Conservation (phyloP, 2,888 invertebrate species). For the Polyommatus icarus region DNA sequence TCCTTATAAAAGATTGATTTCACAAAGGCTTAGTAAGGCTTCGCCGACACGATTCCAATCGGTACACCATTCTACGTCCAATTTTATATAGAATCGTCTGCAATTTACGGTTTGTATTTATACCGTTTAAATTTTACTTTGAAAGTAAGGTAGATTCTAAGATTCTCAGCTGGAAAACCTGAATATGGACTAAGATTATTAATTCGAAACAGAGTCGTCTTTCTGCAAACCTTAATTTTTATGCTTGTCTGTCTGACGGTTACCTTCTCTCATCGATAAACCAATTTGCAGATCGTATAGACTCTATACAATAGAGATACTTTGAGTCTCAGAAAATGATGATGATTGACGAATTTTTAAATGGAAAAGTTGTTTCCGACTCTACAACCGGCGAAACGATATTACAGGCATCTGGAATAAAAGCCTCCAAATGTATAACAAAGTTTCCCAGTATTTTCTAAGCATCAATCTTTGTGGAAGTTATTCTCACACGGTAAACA, state of each 20-base stretch:
- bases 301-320: too few relatives aligned
- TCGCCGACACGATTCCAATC: conserved; percentile 46
- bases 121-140: background rate
- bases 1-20: conserved; percentile 58
- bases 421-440: background rate
- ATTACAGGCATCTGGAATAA: background rate
- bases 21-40: conserved; percentile 54
- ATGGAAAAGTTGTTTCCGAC: too few relatives aligned
- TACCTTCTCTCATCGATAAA: too few relatives aligned
- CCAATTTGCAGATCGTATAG: too few relatives aligned
- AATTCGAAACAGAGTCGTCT: too few relatives aligned
- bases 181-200: background rate
- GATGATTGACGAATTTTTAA: background rate
- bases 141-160: background rate
- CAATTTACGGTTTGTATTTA: conserved; percentile 9
- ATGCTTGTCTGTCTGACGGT: too few relatives aligned
- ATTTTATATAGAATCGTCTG: conserved; percentile 30
- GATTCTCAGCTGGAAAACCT: background rate
- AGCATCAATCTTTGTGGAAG: background rate
- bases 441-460: background rate
- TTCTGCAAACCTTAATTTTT: background rate
- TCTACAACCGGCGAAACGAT: too few relatives aligned
- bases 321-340: background rate
- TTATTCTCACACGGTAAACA: conserved; percentile 29
- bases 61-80: conserved; percentile 33